phyloP scores from a whole-genome alignment of 92 coral and sea anemone genomes.

The Pocillopora grandis region DNA sequence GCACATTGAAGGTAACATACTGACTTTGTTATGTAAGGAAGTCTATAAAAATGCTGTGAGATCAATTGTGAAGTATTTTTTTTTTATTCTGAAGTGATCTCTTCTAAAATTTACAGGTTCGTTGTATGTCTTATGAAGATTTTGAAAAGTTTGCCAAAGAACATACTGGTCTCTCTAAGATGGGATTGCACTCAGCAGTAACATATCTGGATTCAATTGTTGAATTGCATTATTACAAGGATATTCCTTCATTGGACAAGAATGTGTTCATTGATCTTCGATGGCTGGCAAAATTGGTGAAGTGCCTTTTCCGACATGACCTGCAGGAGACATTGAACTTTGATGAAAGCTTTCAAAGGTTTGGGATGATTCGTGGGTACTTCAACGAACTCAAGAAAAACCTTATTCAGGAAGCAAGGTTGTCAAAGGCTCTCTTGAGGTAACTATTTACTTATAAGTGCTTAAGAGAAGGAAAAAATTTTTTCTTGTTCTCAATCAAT shows the following conservation, averaged over 20 bases:
- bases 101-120: slow-evolving; percentile 26
- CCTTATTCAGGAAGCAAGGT: slow-evolving; percentile 62
- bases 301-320: slow-evolving; percentile 85
- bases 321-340: slow-evolving; percentile 50
- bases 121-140: slow-evolving; percentile 68
- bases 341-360: slow-evolving; percentile 46
- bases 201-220: slow-evolving; percentile 80
- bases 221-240: slow-evolving; percentile 56
- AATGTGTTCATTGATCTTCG: slow-evolving; percentile 79
- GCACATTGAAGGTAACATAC: too few species aligned
- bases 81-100: too few species aligned
- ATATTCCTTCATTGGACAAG: slow-evolving; percentile 50
- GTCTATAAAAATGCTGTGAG: too few species aligned
- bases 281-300: slow-evolving; percentile 78
- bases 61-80: too few species aligned
- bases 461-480: background rate
- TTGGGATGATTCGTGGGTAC: slow-evolving; percentile 39
- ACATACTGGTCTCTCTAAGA: slow-evolving; percentile 43
- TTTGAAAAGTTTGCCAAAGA: slow-evolving; percentile 59
- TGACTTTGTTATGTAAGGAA: too few species aligned
- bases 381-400: slow-evolving; percentile 56
- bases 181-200: slow-evolving; percentile 63
- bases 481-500: too few species aligned
- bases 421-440: slow-evolving; percentile 80
- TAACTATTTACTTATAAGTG: slow-evolving; percentile 12